Base-by-base conservation (phyloP, 2,113 vertebrate species). In the Hyperoodon ampullatus region DNA sequence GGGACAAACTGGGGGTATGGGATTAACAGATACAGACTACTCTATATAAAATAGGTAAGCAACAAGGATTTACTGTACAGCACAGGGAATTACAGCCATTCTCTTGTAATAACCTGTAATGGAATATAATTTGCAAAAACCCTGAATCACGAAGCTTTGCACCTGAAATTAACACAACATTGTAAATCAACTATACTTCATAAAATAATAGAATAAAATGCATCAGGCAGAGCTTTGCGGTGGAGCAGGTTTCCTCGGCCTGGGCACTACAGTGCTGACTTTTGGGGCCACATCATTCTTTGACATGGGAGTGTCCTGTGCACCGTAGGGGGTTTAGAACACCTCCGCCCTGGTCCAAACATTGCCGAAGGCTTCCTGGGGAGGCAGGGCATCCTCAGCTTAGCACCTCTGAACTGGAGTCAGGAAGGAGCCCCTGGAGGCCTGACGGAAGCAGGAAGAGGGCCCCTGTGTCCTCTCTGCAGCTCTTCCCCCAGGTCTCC, bases 401-500 rank as follows among this genome's bases (percentile, higher is more conserved):
- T 66, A 58, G 61, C 23, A 23, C 15, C 8, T 1, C 33, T 55
- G 47, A 8, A 8, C 10, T 60, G 14, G 39, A 65, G 12, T 13
- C 26, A 26, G 1, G 42, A 18, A n/a, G 28, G 7, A 2, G 11
- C 33, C 1, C 2, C 42, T 1, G 15, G 30, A 11, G 12, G 19
- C 33, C 18, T 19, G 13, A 11, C 18, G 5, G 4, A 26, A 9
- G 11, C 0, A 0, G 33, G 26, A 8, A n/a, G 11, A 26, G 0
- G 1, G 4, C 24, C n/a, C n/a, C 15, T 4, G 8, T 2, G 18
- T 1, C 5, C 28, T 58, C 30, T 18, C 53, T 3, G 35, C 8
- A 3, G 42, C 12, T 55, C 14, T 30, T 1, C 9, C 28, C 11
- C 61, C 21, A 1, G 1, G 12, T 18, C 8, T 23, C 15, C 60